Evolutionary conservation across 1,140 invertebrate species (phyloP).

Genomic region (Drosophila sucinea): DNA sequence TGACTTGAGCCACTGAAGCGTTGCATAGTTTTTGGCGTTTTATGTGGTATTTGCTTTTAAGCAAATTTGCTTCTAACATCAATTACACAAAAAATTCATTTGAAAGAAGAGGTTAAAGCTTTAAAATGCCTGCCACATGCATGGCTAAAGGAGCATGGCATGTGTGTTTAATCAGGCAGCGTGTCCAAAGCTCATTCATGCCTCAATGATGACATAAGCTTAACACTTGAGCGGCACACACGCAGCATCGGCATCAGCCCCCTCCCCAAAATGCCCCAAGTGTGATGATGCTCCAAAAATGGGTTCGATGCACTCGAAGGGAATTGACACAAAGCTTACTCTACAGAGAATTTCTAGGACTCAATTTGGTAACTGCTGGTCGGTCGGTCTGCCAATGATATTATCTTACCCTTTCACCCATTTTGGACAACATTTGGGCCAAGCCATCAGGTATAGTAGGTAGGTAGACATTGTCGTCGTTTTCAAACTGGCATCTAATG

Average conservation of each 20-base stretch:
- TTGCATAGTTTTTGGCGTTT: slow-evolving; percentile 62
- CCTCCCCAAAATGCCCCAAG: background rate
- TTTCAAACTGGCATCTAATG: slow-evolving; percentile 61
- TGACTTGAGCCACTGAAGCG: slow-evolving; percentile 57
- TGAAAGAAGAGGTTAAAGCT: slow-evolving; percentile 33
- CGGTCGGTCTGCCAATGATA: background rate
- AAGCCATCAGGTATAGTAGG: slow-evolving; percentile 28
- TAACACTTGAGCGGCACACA: slow-evolving; percentile 67
- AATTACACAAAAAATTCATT: background rate
- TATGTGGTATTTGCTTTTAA: slow-evolving; percentile 77
- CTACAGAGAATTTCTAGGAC: background rate
- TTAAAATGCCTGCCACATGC: slow-evolving; percentile 22
- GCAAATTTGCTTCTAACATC: slow-evolving; percentile 46
- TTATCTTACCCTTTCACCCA: slow-evolving; percentile 1
- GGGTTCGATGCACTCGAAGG: no score
- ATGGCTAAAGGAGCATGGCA: background rate
- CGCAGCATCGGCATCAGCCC: slow-evolving; percentile 34
- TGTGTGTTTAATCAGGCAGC: slow-evolving; percentile 64
- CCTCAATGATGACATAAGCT: slow-evolving; percentile 74
- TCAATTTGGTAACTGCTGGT: background rate
- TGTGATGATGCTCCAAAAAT: background rate
- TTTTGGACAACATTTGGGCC: slow-evolving; percentile 64
- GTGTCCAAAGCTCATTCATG: slow-evolving; percentile 73
- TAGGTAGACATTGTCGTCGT: slow-evolving; percentile 37
- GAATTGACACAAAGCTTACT: no score